phyloP scores from a whole-genome alignment of 2,888 invertebrate genomes.

The Agonum fuliginosum region DNA sequence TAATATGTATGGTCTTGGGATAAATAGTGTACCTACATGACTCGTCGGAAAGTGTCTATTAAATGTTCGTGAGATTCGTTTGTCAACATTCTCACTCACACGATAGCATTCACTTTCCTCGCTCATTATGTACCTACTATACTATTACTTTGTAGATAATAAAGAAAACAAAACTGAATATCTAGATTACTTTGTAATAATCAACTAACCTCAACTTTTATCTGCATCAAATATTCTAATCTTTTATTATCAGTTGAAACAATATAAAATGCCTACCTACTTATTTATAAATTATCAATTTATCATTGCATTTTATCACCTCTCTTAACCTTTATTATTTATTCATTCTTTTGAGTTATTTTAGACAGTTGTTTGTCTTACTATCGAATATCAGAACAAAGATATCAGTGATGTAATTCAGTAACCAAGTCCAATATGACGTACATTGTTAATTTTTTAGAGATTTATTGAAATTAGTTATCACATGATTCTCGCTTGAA shows the following conservation, averaged over 20 bases:
- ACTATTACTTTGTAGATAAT: too few species aligned
- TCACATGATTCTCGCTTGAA: background rate
- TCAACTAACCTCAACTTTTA: too few species aligned
- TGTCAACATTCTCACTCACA: too few species aligned
- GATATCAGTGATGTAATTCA: slow-evolving; percentile 28
- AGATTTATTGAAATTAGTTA: slow-evolving; percentile 2
- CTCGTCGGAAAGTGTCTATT: too few species aligned
- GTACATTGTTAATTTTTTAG: slow-evolving; percentile 11
- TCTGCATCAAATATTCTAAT: too few species aligned
- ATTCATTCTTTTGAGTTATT: background rate
- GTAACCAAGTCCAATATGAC: slow-evolving; percentile 21
- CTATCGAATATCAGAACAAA: slow-evolving; percentile 23
- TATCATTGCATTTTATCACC: slow-evolving; percentile 2
- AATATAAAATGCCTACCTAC: background rate
- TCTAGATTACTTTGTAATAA: background rate
- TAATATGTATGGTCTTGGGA: too few species aligned
- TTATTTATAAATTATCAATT: slow-evolving; percentile 1
- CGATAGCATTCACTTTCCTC: too few species aligned
- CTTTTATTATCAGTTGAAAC: background rate
- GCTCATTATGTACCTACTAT: too few species aligned
- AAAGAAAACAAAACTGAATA: background rate
- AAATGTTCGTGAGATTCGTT: too few species aligned
- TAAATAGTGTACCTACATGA: too few species aligned
- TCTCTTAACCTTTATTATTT: slow-evolving; percentile 18
- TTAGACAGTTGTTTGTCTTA: slow-evolving; percentile 6